phyloP scores from a whole-genome alignment of 2,888 invertebrate genomes.

The Malacosoma neustria region DNA sequence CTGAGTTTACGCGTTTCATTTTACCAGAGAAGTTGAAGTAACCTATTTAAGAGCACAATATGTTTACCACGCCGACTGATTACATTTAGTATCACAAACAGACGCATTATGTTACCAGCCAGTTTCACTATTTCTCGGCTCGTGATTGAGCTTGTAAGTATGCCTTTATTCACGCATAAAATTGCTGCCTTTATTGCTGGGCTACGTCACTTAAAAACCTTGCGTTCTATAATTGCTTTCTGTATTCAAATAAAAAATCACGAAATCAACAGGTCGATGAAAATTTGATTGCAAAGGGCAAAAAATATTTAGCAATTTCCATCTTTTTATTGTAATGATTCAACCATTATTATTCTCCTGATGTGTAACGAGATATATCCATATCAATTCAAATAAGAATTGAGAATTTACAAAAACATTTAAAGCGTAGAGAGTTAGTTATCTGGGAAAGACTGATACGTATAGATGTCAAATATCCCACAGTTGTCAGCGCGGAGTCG shows the following conservation, averaged over 20 bases:
- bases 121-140: constrained; percentile 31
- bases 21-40: constrained; percentile 19
- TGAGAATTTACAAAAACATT: constrained; percentile 57
- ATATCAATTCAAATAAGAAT: constrained; percentile 33
- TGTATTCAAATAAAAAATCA: background rate
- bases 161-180: constrained; percentile 34
- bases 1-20: constrained; percentile 29
- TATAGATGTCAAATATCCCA: constrained; percentile 59
- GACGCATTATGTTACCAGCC: constrained; percentile 49
- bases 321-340: too few species aligned
- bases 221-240: background rate
- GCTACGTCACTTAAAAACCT: background rate
- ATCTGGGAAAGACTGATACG: constrained; percentile 38
- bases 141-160: constrained; percentile 31
- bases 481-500: constrained; percentile 60
- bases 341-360: too few species aligned
- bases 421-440: constrained; percentile 50
- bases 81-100: constrained; percentile 42
- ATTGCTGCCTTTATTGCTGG: constrained; percentile 29
- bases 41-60: constrained; percentile 41
- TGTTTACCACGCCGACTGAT: constrained; percentile 39
- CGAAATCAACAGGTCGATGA: background rate
- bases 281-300: background rate
- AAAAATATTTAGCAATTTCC: too few species aligned
- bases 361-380: too few species aligned